Base-by-base conservation (phyloP, 2,888 invertebrate species). In the Cremastobaeus sp. region DNA sequence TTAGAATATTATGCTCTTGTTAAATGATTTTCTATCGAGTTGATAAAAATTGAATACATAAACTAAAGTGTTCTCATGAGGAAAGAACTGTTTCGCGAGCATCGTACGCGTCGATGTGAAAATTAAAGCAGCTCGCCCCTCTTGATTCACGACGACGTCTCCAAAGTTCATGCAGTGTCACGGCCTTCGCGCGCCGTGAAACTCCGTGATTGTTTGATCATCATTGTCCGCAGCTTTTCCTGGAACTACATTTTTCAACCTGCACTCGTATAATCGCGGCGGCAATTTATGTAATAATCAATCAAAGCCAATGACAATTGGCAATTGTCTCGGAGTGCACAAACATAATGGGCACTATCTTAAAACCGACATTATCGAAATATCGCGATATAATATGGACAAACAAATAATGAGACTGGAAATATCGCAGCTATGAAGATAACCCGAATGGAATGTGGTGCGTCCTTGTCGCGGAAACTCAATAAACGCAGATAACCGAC, bases 141-240 rank as follows among this genome's bases (percentile, higher is more conserved):
- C n/a, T n/a, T n/a, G n/a, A n/a, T n/a, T 50, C 21, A 11, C 50
- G 6, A 1, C 35, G 35, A 50, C 37, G 20, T 39, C 32, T 0
- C 8, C 48, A 39, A 70, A 54, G 71, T 72, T 72, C 66, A 60
- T 60, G 41, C 18, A 20, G 41, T 65, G 65, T 71, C 72, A 60
- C 60, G 65, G 32, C 65, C 71, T 72, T 72, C 59, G 59, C 71
- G 65, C 65, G 65, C 71, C 71, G 52, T 50, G 59, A 71, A 71
- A 59, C 64, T 57, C 71, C n/a, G n/a, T n/a, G n/a, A 59, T 71
- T 65, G 59, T 65, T 71, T 71, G 71, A 71, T 71, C 57, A 60
- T 69, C 69, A 69, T 69, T 50, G 48, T 55, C 28, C 37, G 37
- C 39, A 30, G 48, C 48, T 55, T 70, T 70, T 62, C 70, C 47